Base-by-base conservation (phyloP, 92 coral and sea anemone species). In the Siderastrea radians region DNA sequence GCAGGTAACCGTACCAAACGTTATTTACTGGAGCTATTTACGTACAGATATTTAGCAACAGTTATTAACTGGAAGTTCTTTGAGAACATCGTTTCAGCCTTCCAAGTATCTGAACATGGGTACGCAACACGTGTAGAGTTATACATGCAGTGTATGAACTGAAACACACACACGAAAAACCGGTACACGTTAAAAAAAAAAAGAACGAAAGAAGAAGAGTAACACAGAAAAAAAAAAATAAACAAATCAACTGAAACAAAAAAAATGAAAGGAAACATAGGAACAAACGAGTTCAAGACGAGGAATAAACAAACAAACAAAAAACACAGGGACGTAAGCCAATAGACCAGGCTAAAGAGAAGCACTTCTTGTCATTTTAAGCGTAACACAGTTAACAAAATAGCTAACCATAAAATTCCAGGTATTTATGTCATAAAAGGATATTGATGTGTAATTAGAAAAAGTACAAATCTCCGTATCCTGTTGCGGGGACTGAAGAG, bases 361-460 rank as follows among this genome's bases (percentile, higher is more conserved):
- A 71, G 61, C 48, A 53, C 9, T 57, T 57, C 60, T 57, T 15
- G 3, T 67, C 55, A 58, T 44, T 59, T 55, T 43, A 60, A 60
- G 52, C 7, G 26, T 45, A 73, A 72, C 45, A 2, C 7, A 74
- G 74, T 73, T 84, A 73, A 84, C 49, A 62, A 55, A 47, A 70
- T 57, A 14, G 8, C 63, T 83, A 43, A 38, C 59, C 53, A 43
- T 49, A 57, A 59, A 72, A 12, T 55, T 26, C 9, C 64, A 53
- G 5, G n/a, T 46, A 13, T 53, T 13, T 51, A 8, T 45, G 49
- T 12, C 53, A n/a, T 43, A 86, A 95, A 96, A 98, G 99, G 99
- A 98, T 98, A 98, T 96, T 94, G 99, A 94, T 98, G 99, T 77
- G 99, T 98, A 87, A 98, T 92, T 85, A 98, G 89, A 94, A 94